phyloP scores from a whole-genome alignment of 1,140 invertebrate genomes.

The Asobara japonica region DNA sequence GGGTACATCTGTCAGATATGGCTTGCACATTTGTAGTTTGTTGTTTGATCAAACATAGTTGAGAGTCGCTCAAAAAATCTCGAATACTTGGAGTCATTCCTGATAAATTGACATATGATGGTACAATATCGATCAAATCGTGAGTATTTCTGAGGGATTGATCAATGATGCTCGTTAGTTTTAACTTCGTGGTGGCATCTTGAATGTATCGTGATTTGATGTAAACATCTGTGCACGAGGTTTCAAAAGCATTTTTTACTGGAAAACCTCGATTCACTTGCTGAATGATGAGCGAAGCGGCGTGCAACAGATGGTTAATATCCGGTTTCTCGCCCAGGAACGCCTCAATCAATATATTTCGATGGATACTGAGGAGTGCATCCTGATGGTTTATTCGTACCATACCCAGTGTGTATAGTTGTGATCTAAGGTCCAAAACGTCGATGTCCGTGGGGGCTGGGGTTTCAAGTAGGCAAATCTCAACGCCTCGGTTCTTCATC shows the following conservation, averaged over 20 bases:
- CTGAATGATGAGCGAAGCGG: conserved; percentile 72
- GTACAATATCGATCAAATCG: not conserved
- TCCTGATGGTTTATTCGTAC: conserved; percentile 56
- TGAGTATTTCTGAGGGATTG: conserved; percentile 39
- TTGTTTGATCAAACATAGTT: conserved; percentile 52
- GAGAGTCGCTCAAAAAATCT: conserved; percentile 52
- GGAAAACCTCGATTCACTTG: conserved; percentile 72
- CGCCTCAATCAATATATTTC: conserved; percentile 56
- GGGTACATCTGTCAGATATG: not conserved
- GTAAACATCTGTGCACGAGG: conserved; percentile 76
- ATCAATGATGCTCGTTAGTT: conserved; percentile 47
- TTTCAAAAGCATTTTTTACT: conserved; percentile 65
- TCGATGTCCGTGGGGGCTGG: conserved; percentile 51
- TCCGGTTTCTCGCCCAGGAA: conserved; percentile 67
- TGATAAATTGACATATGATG: conserved; percentile 36
- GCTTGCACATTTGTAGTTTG: conserved; percentile 43
- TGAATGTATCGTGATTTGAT: conserved; percentile 70
- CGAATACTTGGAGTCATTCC: conserved; percentile 46
- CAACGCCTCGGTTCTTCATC: conserved; percentile 97
- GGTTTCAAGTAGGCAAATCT: conserved; percentile 83
- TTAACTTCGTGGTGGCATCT: conserved; percentile 46
- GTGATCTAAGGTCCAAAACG: conserved; percentile 67
- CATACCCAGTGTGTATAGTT: conserved; percentile 69
- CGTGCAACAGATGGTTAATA: conserved; percentile 72
- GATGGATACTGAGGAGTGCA: conserved; percentile 68